Evolutionary conservation across 2,113 vertebrate species (phyloP), one percentile per base, ranked within the genome.

Genomic region (Erythrolamprus reginae): DNA sequence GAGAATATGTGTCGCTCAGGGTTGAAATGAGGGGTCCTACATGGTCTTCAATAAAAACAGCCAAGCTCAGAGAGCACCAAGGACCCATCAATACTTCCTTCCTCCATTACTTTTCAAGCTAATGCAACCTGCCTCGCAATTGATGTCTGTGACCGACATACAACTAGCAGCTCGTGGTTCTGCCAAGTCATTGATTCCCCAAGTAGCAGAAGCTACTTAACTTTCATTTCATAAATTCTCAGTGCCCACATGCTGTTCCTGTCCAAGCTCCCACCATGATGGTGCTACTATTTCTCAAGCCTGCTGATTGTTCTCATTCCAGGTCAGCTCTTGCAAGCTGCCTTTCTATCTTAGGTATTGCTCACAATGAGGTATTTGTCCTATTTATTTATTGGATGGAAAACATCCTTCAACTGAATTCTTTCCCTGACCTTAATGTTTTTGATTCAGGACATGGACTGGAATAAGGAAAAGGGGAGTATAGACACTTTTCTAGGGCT

Each of bases 391-490:
- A n/a, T 24, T 5, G 21, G 58, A 4, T 42, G 5, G 24, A 17
- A 87, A 0, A 0, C 86, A 65, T 0, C 51, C 50, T 82, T 9
- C 0, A 21, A 83, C 90, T 90, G 42, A 77, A 42, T 77, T 19
- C 3, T 21, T 42, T 42, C 70, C 33, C 17, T 77, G 65, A 77
- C 17, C 33, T 77, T 77, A 77, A 77, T 77, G 65, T 77, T 77
- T 77, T 77, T 77, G 6, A 77, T 7, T 77, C 33, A 77, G 33
- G 33, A 77, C 65, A 77, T 77, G 65, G 70, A 77, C 70, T 42
- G 33, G 33, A 77, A 19, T 42, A 42, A 77, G 70, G 3, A 70
- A 70, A 10, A 47, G 50, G 33, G 33, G 33, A 42, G 5, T 33
- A 55, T 23, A 55, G 10, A 55, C 51, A 33, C 4, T 33, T 51